Evolutionary conservation across 1,140 invertebrate genomes (phyloP).

Genomic region (Chelonus insularis): DNA sequence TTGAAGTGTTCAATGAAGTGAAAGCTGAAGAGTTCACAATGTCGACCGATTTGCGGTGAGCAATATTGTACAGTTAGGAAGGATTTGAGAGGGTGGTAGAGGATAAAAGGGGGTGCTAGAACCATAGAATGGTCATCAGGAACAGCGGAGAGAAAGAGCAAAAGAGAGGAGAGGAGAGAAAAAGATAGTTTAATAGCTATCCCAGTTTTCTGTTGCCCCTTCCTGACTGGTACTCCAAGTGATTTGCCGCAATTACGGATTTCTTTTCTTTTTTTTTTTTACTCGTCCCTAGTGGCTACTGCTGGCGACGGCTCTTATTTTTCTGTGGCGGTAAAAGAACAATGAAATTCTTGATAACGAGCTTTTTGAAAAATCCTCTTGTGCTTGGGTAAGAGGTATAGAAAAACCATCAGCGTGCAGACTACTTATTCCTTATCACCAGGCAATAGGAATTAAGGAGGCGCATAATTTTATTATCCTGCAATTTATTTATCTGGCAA

Average conservation of each 20-base stretch:
- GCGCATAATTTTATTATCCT: conserved; percentile 13
- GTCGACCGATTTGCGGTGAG: conserved; percentile 21
- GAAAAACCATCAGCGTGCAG: conserved; percentile 9
- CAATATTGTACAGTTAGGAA: conserved; percentile 17
- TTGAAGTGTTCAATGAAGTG: conserved; percentile 1
- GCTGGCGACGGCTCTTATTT: conserved; percentile 29
- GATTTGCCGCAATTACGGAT: conserved; percentile 46
- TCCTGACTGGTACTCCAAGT: conserved; percentile 30
- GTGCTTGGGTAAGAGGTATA: conserved; percentile 11
- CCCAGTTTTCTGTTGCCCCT: not conserved
- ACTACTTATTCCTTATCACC: conserved; percentile 7
- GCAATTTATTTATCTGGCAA: not conserved
- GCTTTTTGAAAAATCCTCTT: conserved; percentile 37
- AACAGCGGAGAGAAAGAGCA: not conserved
- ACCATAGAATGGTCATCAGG: not conserved
- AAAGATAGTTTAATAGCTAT: not conserved
- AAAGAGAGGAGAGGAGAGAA: not conserved
- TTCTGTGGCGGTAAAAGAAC: conserved; percentile 26
- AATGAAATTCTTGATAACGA: conserved; percentile 33
- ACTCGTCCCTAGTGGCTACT: conserved; percentile 8
- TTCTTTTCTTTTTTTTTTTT: conserved; percentile 29
- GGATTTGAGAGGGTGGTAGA: not conserved
- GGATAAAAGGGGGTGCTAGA: not conserved
- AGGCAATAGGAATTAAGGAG: conserved; percentile 22
- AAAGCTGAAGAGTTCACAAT: not conserved